Evolutionary conservation across 2,113 vertebrate species (phyloP).

Genomic region (Corvus cornix): DNA sequence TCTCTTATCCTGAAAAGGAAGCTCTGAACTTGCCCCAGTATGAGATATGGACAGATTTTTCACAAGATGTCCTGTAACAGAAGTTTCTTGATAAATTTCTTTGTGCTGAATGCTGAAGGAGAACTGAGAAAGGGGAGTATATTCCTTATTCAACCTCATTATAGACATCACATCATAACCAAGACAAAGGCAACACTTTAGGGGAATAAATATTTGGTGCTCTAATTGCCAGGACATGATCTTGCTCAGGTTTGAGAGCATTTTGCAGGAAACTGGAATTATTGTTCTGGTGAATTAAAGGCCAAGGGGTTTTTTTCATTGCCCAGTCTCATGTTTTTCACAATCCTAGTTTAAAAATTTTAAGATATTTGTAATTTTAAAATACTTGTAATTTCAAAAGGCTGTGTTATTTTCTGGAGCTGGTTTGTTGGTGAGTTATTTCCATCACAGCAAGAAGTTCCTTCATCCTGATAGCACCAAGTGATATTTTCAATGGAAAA

Average conservation of each 20-base stretch:
- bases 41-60: neutral
- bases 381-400: neutral
- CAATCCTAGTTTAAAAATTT: neutral
- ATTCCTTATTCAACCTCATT: neutral
- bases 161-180: neutral
- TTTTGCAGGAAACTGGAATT: neutral
- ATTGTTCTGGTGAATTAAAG: neutral
- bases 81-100: neutral
- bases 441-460: neutral
- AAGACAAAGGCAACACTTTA: neutral
- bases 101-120: neutral
- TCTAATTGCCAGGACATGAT: neutral
- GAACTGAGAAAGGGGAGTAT: neutral
- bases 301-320: neutral
- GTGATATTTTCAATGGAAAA: neutral
- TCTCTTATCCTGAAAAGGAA: neutral
- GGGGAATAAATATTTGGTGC: neutral
- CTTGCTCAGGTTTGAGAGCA: neutral
- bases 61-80: neutral
- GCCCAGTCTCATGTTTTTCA: neutral
- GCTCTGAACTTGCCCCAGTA: neutral
- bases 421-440: neutral
- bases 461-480: neutral
- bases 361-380: neutral
- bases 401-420: neutral